Evolutionary conservation across 1,140 invertebrate species (phyloP).

Genomic region (Caenorhabditis briggsae): DNA sequence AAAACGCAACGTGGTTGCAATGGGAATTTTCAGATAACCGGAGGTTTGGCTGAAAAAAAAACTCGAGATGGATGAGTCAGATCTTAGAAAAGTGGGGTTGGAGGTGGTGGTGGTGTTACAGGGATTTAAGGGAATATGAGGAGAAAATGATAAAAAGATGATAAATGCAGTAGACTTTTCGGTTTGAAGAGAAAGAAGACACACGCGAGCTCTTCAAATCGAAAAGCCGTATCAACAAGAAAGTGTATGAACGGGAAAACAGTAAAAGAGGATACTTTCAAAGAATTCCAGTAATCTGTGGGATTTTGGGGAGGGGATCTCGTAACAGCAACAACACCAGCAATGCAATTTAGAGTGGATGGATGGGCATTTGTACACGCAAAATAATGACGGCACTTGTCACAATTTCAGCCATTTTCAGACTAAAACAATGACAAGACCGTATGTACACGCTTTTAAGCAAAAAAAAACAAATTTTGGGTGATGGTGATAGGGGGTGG

Average conservation of each 20-base stretch:
- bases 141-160: slow-evolving; percentile 43
- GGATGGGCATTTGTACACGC: slow-evolving; percentile 53
- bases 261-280: neutral
- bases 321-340: slow-evolving; percentile 51
- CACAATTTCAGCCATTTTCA: neutral
- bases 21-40: neutral
- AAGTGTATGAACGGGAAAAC: slow-evolving; percentile 26
- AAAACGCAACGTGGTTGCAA: slow-evolving; percentile 4
- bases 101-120: slow-evolving; percentile 33
- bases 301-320: slow-evolving; percentile 34
- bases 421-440: neutral
- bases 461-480: slow-evolving; percentile 5
- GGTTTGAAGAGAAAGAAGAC: neutral
- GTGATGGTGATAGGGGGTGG: neutral
- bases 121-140: slow-evolving; percentile 1
- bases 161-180: slow-evolving; percentile 36
- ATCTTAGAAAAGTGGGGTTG: slow-evolving; percentile 22
- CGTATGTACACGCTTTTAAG: slow-evolving; percentile 8
- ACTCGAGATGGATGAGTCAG: slow-evolving; percentile 25
- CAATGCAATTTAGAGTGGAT: slow-evolving; percentile 40
- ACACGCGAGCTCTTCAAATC: neutral
- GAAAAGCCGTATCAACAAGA: slow-evolving; percentile 30
- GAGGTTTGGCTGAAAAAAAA: neutral
- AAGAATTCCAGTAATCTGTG: slow-evolving; percentile 28
- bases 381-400: neutral